Conservation (phyloP, 2,888 invertebrate species). For the Fabriciana adippe region DNA sequence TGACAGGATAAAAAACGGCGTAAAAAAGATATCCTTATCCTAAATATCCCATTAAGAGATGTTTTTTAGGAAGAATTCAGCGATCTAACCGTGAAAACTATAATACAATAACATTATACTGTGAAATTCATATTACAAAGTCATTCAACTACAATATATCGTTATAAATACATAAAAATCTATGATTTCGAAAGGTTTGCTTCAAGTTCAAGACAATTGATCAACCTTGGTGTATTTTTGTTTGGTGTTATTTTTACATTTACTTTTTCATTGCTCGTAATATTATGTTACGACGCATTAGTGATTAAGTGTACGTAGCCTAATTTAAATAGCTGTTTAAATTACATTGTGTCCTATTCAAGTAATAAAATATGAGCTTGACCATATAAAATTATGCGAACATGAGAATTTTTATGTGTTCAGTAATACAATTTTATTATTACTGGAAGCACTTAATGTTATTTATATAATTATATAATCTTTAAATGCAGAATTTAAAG, state of each 20-base stretch:
- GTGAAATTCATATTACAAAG: background rate
- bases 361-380: too few species aligned
- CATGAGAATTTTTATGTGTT: too few species aligned
- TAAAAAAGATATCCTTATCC: too few species aligned
- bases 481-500: too few species aligned
- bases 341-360: background rate
- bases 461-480: too few species aligned
- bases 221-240: constrained; percentile 37
- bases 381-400: too few species aligned
- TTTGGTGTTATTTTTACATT: constrained; percentile 20
- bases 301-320: background rate
- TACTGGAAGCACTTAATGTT: too few species aligned
- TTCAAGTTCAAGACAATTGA: constrained; percentile 41
- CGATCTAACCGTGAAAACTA: background rate
- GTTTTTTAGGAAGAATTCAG: background rate
- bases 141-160: constrained; percentile 7
- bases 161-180: background rate
- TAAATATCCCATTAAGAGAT: too few species aligned
- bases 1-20: too few species aligned
- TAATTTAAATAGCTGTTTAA: background rate
- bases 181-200: constrained; percentile 34
- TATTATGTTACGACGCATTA: constrained; percentile 1
- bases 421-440: too few species aligned
- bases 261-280: constrained; percentile 23
- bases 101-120: background rate